Percentiles rank a stretch among this genome's conserved stretches.
These are phyloP conservation scores for Lasioglossum albipes DNA, from an alignment of 1,140 invertebrate genomes.

Conservation along the genomic window DNA sequence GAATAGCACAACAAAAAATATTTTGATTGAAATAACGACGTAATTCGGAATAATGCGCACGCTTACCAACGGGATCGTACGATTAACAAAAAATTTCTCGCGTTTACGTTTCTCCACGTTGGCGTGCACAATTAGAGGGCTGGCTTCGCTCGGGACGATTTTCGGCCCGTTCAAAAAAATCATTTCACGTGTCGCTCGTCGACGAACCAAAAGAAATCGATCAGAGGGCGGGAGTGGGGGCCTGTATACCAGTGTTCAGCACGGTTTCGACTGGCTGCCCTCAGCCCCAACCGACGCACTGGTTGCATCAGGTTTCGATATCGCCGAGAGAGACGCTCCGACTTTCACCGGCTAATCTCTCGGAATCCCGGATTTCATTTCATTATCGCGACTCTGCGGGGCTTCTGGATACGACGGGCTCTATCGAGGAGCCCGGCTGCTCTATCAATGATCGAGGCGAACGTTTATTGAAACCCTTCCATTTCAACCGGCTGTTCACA, in stretches of 20 bases:
- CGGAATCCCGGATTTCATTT: conserved; percentile 52
- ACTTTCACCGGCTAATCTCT: conserved; percentile 24
- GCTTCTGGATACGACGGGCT: conserved; percentile 29
- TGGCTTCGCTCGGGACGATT: not conserved
- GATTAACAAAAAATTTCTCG: not conserved
- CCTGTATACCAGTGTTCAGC: not conserved
- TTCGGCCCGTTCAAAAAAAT: conserved; percentile 32
- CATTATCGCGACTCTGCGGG: conserved; percentile 35
- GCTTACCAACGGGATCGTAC: not conserved
- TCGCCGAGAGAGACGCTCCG: conserved; percentile 15
- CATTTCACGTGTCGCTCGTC: not conserved
- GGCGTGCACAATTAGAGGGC: not conserved
- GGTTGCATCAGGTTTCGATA: conserved; percentile 37
- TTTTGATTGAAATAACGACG: not conserved
- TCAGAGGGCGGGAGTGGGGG: not conserved
- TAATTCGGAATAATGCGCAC: not conserved
- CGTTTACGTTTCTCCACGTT: not conserved
- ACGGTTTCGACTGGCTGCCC: not conserved
- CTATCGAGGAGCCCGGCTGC: not conserved
- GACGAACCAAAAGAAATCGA: not conserved
- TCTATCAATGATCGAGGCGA: conserved; percentile 33
- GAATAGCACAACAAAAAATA: not conserved
- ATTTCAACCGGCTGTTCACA: not conserved
- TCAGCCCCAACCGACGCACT: conserved; percentile 1
- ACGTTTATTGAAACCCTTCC: conserved; percentile 32